Conservation (phyloP, 2,797 vertebrate species). For the Notolabrus celidotus region DNA sequence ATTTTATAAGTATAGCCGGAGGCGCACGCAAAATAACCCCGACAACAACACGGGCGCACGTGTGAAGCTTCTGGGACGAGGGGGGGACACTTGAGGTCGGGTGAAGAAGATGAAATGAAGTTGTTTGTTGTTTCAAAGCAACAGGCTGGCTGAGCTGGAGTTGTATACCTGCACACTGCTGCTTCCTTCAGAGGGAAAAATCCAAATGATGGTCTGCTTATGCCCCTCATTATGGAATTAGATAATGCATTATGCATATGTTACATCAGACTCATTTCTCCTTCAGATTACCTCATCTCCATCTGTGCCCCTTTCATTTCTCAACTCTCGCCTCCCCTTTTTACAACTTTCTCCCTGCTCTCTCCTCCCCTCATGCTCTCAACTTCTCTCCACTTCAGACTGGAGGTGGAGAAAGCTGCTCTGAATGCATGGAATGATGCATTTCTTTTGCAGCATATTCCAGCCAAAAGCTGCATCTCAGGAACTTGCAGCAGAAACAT, state of each 20-base stretch:
- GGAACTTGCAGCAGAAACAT: conserved; percentile 42
- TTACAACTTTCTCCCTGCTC: conserved; percentile 12
- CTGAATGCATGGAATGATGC: background rate
- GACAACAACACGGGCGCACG: conserved; percentile 42
- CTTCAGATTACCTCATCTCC: conserved; percentile 71
- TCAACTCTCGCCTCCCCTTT: conserved; percentile 27
- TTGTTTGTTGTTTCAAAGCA: conserved; percentile 34
- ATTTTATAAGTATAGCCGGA: conserved; percentile 70
- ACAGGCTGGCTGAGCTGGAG: conserved; percentile 41
- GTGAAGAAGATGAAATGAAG: conserved; percentile 20
- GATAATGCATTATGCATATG: conserved; percentile 69
- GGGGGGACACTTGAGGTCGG: conserved; percentile 3
- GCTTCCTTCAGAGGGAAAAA: conserved; percentile 12
- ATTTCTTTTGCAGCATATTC: background rate
- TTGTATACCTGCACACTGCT: conserved; percentile 1
- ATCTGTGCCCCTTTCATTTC: conserved; percentile 62
- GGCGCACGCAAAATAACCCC: conserved; percentile 51
- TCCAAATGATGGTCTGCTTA: conserved; percentile 27
- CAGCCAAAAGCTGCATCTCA: background rate
- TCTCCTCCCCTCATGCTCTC: background rate
- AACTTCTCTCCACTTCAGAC: no score
- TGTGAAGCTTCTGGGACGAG: conserved; percentile 18
- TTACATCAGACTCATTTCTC: conserved; percentile 63
- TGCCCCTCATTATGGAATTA: conserved; percentile 46
- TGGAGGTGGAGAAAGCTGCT: no score